Percentiles rank a stretch among this genome's conserved stretches.
Conservation (phyloP, 2,888 invertebrate species). For the Nineta flava region DNA sequence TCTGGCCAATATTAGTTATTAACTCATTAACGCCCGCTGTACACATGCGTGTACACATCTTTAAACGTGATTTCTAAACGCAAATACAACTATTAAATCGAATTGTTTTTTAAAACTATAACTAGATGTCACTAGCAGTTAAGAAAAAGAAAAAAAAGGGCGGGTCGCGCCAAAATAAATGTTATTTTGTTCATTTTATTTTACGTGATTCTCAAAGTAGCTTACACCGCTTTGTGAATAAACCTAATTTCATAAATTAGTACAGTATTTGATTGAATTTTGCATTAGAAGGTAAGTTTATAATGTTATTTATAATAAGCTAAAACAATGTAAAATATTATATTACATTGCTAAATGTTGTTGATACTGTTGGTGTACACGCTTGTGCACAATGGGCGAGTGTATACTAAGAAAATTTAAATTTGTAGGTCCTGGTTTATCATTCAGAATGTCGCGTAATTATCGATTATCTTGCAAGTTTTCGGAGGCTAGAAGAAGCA, state of each 20-base stretch:
- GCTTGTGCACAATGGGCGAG: not conserved
- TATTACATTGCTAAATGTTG: too few species aligned
- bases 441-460: not conserved
- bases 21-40: constrained; percentile 13
- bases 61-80: not conserved
- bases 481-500: not conserved
- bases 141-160: not conserved
- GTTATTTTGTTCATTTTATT: not conserved
- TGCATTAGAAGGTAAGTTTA: too few species aligned
- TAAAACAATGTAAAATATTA: too few species aligned
- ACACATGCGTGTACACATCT: constrained; percentile 8
- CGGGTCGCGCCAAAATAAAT: not conserved
- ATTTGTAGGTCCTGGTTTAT: not conserved
- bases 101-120: not conserved
- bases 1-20: too few species aligned
- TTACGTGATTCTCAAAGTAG: not conserved
- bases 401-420: not conserved
- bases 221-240: too few species aligned
- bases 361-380: too few species aligned
- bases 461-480: not conserved
- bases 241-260: too few species aligned
- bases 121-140: not conserved
- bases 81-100: not conserved
- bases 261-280: too few species aligned
- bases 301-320: too few species aligned